Evolutionary conservation across 2,113 vertebrate genomes (phyloP).

Genomic region (Pachypanchax playfairii): DNA sequence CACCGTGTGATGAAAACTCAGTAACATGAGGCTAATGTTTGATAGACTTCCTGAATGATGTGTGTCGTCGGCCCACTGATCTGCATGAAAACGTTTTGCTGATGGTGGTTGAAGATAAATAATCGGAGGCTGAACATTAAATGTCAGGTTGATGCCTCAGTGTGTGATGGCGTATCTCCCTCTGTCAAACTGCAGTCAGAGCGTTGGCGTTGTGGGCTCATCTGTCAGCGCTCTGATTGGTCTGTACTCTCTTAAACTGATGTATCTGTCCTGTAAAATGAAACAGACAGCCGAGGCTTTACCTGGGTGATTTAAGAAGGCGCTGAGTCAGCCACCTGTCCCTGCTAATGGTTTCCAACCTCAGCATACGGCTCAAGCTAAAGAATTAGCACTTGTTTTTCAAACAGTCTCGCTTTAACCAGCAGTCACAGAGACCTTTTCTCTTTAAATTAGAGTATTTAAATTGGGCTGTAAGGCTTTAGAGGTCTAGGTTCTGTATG

Average conservation of each 20-base stretch:
- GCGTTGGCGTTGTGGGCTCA: slow-evolving; percentile 14
- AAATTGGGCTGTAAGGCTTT: neutral
- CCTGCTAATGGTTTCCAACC: slow-evolving; percentile 32
- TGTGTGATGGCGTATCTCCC: slow-evolving; percentile 26
- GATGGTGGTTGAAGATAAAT: slow-evolving; percentile 26
- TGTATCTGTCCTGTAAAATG: slow-evolving; percentile 42
- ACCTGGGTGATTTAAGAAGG: slow-evolving; percentile 52
- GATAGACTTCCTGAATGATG: slow-evolving; percentile 5
- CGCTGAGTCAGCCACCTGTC: slow-evolving; percentile 52
- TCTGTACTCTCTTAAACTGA: slow-evolving; percentile 34
- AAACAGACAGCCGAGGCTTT: slow-evolving; percentile 46
- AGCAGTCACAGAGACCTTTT: neutral
- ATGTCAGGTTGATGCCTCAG: neutral
- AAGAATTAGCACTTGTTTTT: slow-evolving; percentile 2
- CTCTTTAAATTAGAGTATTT: neutral
- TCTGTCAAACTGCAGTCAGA: slow-evolving; percentile 18
- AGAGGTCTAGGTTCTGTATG: no score
- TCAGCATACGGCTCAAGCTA: slow-evolving; percentile 12
- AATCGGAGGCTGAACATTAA: slow-evolving; percentile 22
- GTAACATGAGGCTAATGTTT: neutral
- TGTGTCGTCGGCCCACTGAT: neutral
- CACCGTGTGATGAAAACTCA: no score
- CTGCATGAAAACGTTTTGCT: neutral
- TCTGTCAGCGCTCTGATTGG: slow-evolving; percentile 31
- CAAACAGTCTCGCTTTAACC: neutral